Conservation (phyloP, 2,113 vertebrate species). For the Lates calcarifer region DNA sequence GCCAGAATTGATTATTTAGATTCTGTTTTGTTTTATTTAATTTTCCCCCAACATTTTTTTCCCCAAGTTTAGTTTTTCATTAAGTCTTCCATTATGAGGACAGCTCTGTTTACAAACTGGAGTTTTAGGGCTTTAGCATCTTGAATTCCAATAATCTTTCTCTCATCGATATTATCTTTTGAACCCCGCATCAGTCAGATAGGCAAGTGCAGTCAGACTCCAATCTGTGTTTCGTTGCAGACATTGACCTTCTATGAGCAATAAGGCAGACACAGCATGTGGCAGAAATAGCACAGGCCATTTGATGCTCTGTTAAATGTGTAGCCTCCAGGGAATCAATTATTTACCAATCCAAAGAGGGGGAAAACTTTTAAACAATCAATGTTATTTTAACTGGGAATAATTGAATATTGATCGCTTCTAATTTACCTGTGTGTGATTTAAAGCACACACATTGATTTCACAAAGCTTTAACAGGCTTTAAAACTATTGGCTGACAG, state of each 20-base stretch:
- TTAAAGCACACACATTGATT: slow-evolving; percentile 17
- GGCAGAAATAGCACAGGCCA: slow-evolving; percentile 40
- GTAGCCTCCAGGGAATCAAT: slow-evolving; percentile 32
- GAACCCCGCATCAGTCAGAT: not conserved
- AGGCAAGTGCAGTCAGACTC: not conserved
- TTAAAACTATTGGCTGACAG: not conserved
- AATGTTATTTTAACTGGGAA: slow-evolving; percentile 44
- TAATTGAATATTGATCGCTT: slow-evolving; percentile 60
- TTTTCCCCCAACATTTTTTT: not conserved
- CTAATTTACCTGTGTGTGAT: slow-evolving; percentile 18
- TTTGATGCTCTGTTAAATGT: not conserved
- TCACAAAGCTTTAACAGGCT: not conserved
- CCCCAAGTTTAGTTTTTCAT: not conserved
- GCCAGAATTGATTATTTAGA: not conserved
- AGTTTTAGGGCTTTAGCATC: not conserved
- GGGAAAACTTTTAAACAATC: slow-evolving; percentile 27
- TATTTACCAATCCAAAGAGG: slow-evolving; percentile 27
- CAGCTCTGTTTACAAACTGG: not conserved
- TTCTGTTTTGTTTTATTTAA: not conserved
- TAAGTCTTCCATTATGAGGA: too few species aligned
- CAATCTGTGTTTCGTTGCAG: not conserved
- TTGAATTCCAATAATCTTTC: not conserved
- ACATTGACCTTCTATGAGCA: not conserved
- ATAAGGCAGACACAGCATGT: slow-evolving; percentile 9
- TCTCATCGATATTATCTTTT: not conserved